phyloP scores from a whole-genome alignment of 1,140 invertebrate genomes.

The Parapsyche elsis region DNA sequence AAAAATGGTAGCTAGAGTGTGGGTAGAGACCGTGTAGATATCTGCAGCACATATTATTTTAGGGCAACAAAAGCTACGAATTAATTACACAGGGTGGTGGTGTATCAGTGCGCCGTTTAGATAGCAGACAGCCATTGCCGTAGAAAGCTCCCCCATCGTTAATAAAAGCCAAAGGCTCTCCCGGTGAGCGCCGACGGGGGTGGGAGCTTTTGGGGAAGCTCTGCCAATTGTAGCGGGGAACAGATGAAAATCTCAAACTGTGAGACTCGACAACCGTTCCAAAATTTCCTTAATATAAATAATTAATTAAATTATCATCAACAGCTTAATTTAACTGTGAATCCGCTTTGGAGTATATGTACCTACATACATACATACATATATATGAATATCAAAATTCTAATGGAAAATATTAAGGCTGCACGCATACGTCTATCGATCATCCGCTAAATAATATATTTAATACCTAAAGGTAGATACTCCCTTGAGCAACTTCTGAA shows the following conservation, averaged over 20 bases:
- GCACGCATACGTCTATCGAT: no score
- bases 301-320: no score
- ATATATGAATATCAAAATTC: no score
- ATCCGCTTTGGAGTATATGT: no score
- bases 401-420: no score
- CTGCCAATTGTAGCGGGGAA: conserved; percentile 35
- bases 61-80: conserved; percentile 45
- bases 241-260: background rate
- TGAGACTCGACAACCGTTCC: background rate
- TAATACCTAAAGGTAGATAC: no score
- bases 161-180: conserved; percentile 40
- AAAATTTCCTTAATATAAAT: no score
- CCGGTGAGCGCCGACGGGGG: conserved; percentile 13
- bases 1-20: background rate
- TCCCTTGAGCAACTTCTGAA: no score
- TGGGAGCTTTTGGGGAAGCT: conserved; percentile 31
- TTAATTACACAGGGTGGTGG: conserved; percentile 41
- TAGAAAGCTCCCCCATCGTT: conserved; percentile 44
- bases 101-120: conserved; percentile 47
- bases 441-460: no score
- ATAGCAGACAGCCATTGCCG: conserved; percentile 47
- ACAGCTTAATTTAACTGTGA: no score
- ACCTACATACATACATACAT: no score
- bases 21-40: conserved; percentile 28
- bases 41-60: conserved; percentile 44